Base-by-base conservation (phyloP, 2,797 vertebrate species). In the Oreochromis grahami region DNA sequence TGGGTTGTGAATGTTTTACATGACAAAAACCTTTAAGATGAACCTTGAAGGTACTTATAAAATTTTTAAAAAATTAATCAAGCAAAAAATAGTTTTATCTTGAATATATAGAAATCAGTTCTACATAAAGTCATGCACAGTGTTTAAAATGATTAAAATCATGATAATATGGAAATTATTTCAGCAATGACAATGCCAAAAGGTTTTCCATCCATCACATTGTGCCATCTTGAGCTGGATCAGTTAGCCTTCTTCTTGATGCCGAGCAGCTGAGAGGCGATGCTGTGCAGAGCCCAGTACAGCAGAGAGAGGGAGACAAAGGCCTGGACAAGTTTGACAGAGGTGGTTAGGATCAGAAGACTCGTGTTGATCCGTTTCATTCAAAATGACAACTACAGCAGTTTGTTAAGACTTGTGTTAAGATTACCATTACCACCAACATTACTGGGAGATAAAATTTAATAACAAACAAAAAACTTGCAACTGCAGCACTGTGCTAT, bases 301-400 rank as follows among this genome's bases (percentile, higher is more conserved):
- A 96, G 95, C 93, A 96, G 86, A 26, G 95, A 97, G 94, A 98
- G 88, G 77, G 93, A 95, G 95, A 98, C 97, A 95, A 97, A 96
- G 78, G 96, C 95, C 98, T 99, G 95, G 41, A 92, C 29, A 93
- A 89, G 79, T 91, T 13, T 24, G 9, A 85, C 21, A 85, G 4
- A 80, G 3, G 29, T 12, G 13, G 72, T 34, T 5, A 81, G 7
- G 24, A 14, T 74, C 29, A 81, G 43, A 77, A 3, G 51, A 52
- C 19, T 38, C 1, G 3, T 5, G 24, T 24, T 8, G 7, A 15
- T 36, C 10, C 2, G 4, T 14, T 53, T 52, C 7, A 72, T 50
- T 79, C 21, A 56, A 50, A 58, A 53, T 13, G 8, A 76, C 10
- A 21, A 2, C 51, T 4, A 12, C 0, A 1, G 26, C n/a, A 43